Evolutionary conservation across 1,140 invertebrate genomes (phyloP).

Genomic region (Zaprionus taronus): DNA sequence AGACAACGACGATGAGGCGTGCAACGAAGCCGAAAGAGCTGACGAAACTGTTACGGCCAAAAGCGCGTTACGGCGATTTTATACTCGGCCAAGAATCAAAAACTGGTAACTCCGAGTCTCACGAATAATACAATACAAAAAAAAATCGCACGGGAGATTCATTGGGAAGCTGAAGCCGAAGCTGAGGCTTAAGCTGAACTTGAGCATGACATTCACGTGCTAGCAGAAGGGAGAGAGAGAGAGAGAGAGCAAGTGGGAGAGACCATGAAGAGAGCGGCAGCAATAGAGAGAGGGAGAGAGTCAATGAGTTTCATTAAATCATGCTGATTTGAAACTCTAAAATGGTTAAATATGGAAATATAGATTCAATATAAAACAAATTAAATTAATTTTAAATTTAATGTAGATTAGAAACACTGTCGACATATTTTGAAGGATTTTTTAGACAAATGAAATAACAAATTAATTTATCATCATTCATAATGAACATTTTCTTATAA

Average conservation of each 20-base stretch:
- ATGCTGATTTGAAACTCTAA: constrained; percentile 9
- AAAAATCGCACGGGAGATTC: constrained; percentile 12
- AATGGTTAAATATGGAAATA: background rate
- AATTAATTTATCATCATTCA: too few relatives aligned
- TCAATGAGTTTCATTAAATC: background rate
- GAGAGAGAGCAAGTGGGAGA: background rate
- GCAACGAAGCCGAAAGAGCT: constrained; percentile 67
- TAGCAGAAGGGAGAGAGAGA: constrained; percentile 4
- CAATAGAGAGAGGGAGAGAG: background rate
- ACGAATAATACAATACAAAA: background rate
- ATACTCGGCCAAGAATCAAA: constrained; percentile 75
- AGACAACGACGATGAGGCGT: constrained; percentile 43
- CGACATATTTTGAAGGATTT: too few relatives aligned
- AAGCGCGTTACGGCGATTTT: constrained; percentile 70
- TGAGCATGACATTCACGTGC: constrained; percentile 73
- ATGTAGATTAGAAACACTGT: too few relatives aligned
- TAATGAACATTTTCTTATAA: too few relatives aligned
- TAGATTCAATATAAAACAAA: too few relatives aligned
- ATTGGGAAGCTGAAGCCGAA: constrained; percentile 7
- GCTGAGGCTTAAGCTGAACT: constrained; percentile 47
- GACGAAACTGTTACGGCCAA: constrained; percentile 78
- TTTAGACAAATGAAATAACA: too few relatives aligned
- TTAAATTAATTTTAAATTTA: too few relatives aligned
- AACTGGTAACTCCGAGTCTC: constrained; percentile 51
- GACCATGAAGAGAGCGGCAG: background rate